Conservation (phyloP, 2,888 invertebrate genomes). For the Coecobrya sp. region DNA sequence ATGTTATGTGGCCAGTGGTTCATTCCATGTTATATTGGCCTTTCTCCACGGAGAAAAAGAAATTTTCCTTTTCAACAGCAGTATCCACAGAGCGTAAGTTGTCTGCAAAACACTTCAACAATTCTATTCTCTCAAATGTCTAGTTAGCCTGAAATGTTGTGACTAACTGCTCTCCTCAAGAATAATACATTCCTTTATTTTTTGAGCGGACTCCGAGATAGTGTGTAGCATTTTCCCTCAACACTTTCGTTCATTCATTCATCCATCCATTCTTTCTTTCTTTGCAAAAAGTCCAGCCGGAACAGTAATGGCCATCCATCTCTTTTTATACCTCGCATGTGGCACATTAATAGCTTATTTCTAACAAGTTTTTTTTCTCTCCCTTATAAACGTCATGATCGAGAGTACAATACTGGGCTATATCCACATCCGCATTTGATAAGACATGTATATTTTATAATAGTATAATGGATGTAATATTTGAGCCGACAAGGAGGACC, state of each 20-base stretch:
- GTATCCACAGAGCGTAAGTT: not conserved
- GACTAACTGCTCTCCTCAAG: conserved; percentile 61
- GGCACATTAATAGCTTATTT: conserved; percentile 69
- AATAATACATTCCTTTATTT: conserved; percentile 43
- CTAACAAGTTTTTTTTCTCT: conserved; percentile 38
- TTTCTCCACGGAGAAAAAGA: not conserved
- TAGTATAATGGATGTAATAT: conserved; percentile 16
- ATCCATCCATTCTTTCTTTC: not conserved
- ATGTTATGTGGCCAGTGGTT: not conserved
- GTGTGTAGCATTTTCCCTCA: conserved; percentile 33
- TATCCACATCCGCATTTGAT: not conserved
- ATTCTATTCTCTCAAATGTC: conserved; percentile 54
- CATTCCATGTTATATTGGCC: not conserved
- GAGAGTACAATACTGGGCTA: not conserved
- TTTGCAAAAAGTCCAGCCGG: conserved; percentile 56
- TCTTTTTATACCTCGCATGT: conserved; percentile 69
- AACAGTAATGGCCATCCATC: conserved; percentile 69
- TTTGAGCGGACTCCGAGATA: not conserved
- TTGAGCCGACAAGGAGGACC: conserved; percentile 17
- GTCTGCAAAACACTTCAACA: conserved; percentile 38
- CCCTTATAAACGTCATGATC: not conserved
- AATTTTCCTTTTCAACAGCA: conserved; percentile 31
- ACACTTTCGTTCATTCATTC: conserved; percentile 50
- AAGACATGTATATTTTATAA: not conserved
- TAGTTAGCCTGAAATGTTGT: conserved; percentile 71